phyloP scores from a whole-genome alignment of 2,888 invertebrate genomes.

The Malacosoma neustria region DNA sequence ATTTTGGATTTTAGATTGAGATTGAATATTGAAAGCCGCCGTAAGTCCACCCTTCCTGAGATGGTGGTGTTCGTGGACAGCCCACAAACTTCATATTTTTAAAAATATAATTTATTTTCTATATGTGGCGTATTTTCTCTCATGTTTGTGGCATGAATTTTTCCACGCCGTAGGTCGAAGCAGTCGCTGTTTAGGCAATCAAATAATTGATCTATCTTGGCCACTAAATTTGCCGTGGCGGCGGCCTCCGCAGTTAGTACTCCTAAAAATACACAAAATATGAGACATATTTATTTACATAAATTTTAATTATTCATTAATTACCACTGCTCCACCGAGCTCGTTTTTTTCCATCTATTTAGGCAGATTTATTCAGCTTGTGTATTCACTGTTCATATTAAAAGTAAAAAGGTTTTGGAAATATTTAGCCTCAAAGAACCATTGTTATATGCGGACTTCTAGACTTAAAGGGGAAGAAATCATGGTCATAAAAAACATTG shows the following conservation, averaged over 20 bases:
- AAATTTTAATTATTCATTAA: too few relatives aligned
- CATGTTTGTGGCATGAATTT: slow-evolving; percentile 10
- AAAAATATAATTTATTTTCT: slow-evolving; percentile 10
- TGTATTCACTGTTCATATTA: too few relatives aligned
- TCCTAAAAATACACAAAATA: slow-evolving; percentile 7
- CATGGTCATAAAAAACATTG: too few relatives aligned
- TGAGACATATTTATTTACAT: background rate
- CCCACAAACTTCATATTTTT: slow-evolving; percentile 10
- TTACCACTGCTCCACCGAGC: too few relatives aligned
- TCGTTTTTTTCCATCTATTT: too few relatives aligned
- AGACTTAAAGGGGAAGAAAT: too few relatives aligned
- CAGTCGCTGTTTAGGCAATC: slow-evolving; percentile 11
- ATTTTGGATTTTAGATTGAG: too few relatives aligned
- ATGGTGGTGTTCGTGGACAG: slow-evolving; percentile 11
- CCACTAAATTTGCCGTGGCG: slow-evolving; percentile 10
- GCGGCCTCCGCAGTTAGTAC: slow-evolving; percentile 10
- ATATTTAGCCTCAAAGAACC: too few relatives aligned
- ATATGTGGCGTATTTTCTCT: slow-evolving; percentile 5
- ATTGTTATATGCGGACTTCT: too few relatives aligned
- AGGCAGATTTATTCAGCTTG: too few relatives aligned
- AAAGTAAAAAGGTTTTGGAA: too few relatives aligned
- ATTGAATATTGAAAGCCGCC: too few relatives aligned
- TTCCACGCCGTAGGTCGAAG: slow-evolving; percentile 11
- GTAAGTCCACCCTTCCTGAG: slow-evolving; percentile 18
- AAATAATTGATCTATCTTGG: slow-evolving; percentile 15